Conservation (phyloP, 2,888 invertebrate genomes). For the Pseudanteris insignis region DNA sequence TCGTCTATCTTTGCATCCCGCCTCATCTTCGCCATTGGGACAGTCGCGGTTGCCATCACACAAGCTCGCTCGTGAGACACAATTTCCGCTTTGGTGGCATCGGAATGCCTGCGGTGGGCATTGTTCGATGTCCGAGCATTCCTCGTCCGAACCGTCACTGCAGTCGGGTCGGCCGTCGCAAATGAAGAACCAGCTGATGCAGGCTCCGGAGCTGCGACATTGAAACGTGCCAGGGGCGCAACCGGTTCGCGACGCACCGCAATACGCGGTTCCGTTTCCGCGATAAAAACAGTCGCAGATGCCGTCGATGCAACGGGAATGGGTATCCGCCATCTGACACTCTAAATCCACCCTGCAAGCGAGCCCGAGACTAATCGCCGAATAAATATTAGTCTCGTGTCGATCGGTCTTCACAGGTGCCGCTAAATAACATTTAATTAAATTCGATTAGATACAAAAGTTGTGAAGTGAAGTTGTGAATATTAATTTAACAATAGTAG, state of each 20-base stretch:
- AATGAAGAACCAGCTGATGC: slow-evolving; percentile 93
- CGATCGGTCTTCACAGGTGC: slow-evolving; percentile 60
- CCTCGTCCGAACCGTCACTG: slow-evolving; percentile 87
- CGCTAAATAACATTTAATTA: slow-evolving; percentile 19
- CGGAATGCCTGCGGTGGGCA: slow-evolving; percentile 79
- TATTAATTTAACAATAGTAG: no score
- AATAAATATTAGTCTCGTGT: slow-evolving; percentile 52
- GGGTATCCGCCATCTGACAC: slow-evolving; percentile 81
- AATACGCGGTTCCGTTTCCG: slow-evolving; percentile 69
- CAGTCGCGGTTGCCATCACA: slow-evolving; percentile 85
- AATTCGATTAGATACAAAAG: neutral
- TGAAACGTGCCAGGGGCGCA: slow-evolving; percentile 87
- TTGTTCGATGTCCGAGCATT: slow-evolving; percentile 70
- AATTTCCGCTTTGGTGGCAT: slow-evolving; percentile 75
- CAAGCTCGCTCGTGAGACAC: slow-evolving; percentile 80
- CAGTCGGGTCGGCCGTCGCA: slow-evolving; percentile 89
- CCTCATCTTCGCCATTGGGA: slow-evolving; percentile 80
- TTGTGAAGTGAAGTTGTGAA: no score
- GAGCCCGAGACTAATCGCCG: slow-evolving; percentile 78
- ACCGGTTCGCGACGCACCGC: slow-evolving; percentile 79
- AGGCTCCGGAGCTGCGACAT: slow-evolving; percentile 85
- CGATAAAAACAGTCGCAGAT: slow-evolving; percentile 79
- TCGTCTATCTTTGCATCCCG: slow-evolving; percentile 72
- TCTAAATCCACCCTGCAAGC: slow-evolving; percentile 79
- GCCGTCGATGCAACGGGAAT: slow-evolving; percentile 79